phyloP scores from a whole-genome alignment of 2,113 vertebrate genomes.

The Xyrauchen texanus region DNA sequence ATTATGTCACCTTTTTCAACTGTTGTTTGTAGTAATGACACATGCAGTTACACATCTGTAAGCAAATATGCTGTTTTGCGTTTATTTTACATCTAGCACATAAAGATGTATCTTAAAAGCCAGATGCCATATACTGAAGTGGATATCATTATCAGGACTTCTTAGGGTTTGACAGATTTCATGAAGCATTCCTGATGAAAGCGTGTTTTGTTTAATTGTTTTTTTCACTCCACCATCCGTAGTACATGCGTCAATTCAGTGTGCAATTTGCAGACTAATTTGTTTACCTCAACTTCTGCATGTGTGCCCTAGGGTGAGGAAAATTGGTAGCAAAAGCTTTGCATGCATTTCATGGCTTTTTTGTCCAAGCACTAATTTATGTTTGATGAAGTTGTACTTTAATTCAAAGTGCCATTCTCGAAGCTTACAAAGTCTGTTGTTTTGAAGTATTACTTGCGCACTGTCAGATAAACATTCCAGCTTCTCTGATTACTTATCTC shows the following conservation, averaged over 20 bases:
- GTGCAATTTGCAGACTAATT: conserved; percentile 68
- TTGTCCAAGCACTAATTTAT: conserved; percentile 57
- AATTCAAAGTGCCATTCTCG: conserved; percentile 56
- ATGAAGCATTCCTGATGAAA: neutral
- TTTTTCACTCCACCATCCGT: neutral
- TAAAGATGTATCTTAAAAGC: no score
- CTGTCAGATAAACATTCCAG: conserved; percentile 16
- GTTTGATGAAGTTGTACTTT: conserved; percentile 59
- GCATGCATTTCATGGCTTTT: conserved; percentile 57
- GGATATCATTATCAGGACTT: neutral
- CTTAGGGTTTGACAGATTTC: neutral
- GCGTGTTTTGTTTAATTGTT: neutral
- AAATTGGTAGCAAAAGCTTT: conserved; percentile 54
- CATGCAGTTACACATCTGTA: no score
- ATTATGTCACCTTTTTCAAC: neutral
- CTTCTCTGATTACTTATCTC: conserved; percentile 51
- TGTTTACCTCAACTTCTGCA: conserved; percentile 60
- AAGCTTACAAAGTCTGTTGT: conserved; percentile 48
- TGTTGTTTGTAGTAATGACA: neutral
- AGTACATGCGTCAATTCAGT: conserved; percentile 54
- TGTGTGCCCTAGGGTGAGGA: conserved; percentile 53
- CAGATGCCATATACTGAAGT: no score
- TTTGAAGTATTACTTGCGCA: conserved; percentile 39
- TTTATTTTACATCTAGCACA: neutral
- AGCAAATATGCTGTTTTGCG: neutral